phyloP scores from a whole-genome alignment of 2,113 vertebrate genomes.

The Acinonyx jubatus region DNA sequence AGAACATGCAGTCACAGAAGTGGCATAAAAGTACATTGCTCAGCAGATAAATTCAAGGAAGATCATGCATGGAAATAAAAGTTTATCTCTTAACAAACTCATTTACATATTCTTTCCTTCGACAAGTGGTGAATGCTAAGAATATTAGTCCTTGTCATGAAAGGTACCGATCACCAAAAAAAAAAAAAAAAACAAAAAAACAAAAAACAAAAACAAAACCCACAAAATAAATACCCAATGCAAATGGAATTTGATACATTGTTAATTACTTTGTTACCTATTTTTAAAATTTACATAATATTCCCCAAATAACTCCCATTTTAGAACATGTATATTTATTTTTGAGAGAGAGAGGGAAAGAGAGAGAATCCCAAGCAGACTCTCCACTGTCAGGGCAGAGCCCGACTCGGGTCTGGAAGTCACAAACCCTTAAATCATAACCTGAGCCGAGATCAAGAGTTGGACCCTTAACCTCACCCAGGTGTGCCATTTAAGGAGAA shows the following conservation, averaged over 20 bases:
- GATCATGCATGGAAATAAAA: neutral
- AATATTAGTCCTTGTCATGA: neutral
- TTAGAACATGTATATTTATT: too few relatives aligned
- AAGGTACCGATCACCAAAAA: neutral
- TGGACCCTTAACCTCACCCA: too few relatives aligned
- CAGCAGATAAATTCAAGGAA: neutral
- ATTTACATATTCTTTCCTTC: neutral
- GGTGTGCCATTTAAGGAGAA: neutral
- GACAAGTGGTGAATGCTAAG: neutral
- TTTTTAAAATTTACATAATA: neutral
- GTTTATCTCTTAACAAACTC: neutral
- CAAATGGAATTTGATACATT: neutral
- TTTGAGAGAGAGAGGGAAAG: too few relatives aligned
- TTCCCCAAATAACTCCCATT: neutral
- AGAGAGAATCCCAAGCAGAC: too few relatives aligned
- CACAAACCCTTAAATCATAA: too few relatives aligned
- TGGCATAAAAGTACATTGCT: neutral
- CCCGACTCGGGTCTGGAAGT: too few relatives aligned
- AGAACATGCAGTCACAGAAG: neutral
- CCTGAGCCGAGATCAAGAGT: too few relatives aligned
- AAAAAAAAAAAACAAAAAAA: neutral
- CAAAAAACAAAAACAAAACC: neutral
- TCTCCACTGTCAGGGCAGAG: too few relatives aligned
- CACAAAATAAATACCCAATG: fast-evolving
- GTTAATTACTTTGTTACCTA: neutral